Base-by-base conservation (phyloP, 1,140 invertebrate genomes). In the Temnothorax nylanderi region DNA sequence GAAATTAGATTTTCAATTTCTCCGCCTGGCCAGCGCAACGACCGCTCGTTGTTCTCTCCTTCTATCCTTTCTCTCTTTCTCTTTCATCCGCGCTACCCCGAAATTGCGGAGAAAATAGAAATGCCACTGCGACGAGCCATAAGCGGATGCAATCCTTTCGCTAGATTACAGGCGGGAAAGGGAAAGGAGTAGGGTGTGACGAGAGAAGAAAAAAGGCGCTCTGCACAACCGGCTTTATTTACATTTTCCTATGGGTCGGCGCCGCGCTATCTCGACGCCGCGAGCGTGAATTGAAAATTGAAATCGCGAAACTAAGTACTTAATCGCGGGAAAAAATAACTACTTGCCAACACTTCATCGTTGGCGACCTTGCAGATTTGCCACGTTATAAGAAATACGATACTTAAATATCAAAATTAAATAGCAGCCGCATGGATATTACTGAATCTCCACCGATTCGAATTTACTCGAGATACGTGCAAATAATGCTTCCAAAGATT, bases 1-100 rank as follows among this genome's bases (percentile, higher is more conserved):
- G 88, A 93, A 94, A 94, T 94, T 94, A 93, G 92, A 93, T 93
- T 93, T 93, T 91, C 93, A 94, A 94, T 93, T 94, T 87, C 78
- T 85, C 87, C 71, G 86, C 34, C 26, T 34, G 56, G 56, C 71
- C 21, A 72, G 71, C 58, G 80, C 78, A 65, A 78, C 89, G 75
- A 58, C 76, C 65, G 71, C 21, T 64, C 77, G 41, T 69, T 62
- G 51, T 87, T 32, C 32, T 65, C 11, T 16, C 13, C 26, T 4
- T 21, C 41, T 37, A n/a, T 18, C 11, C 34, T n/a, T 16, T 34
- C 2, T 62, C 41, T 62, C 11, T 34, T 18, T 49, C 4, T 37
- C n/a, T 26, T 41, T 26, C 37, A 6, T 77, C 26, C 26, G 18
- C n/a, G 21, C 65, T 54, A 67, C 32, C 49, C 86, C 71, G 26